Conservation (phyloP, 2,888 invertebrate species). For the Onchidella celtica region DNA sequence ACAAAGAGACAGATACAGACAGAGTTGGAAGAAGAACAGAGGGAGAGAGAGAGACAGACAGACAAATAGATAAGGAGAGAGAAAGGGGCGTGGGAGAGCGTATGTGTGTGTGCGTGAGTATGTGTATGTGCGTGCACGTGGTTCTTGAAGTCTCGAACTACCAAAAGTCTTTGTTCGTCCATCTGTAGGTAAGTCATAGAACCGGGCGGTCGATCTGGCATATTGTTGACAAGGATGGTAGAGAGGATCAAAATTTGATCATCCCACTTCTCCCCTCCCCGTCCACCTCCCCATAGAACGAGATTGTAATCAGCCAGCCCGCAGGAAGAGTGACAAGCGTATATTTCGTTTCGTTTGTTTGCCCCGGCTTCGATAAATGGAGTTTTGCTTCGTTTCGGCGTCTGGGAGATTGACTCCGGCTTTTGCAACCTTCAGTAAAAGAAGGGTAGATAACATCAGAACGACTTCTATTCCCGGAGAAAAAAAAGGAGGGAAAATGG, state of each 20-base stretch:
- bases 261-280: background rate
- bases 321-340: conserved; percentile 1
- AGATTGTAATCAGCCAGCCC: conserved; percentile 10
- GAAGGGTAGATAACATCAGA: background rate
- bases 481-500: too few relatives aligned
- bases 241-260: background rate
- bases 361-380: conserved; percentile 12
- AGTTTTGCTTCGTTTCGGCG: conserved; percentile 18
- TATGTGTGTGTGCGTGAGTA: background rate
- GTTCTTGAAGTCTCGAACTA: too few relatives aligned
- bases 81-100: background rate
- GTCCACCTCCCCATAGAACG: background rate
- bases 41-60: too few relatives aligned
- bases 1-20: too few relatives aligned
- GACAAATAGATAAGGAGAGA: too few relatives aligned
- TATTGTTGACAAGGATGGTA: too few relatives aligned
- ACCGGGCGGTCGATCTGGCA: too few relatives aligned
- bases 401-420: conserved; percentile 16
- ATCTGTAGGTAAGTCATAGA: too few relatives aligned
- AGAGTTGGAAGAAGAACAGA: too few relatives aligned
- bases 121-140: background rate
- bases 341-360: conserved; percentile 3
- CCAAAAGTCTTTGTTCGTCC: too few relatives aligned
- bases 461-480: background rate
- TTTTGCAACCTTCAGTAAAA: conserved; percentile 6